Evolutionary conservation across 2,113 vertebrate species (phyloP).

Genomic region (Empidonax traillii): DNA sequence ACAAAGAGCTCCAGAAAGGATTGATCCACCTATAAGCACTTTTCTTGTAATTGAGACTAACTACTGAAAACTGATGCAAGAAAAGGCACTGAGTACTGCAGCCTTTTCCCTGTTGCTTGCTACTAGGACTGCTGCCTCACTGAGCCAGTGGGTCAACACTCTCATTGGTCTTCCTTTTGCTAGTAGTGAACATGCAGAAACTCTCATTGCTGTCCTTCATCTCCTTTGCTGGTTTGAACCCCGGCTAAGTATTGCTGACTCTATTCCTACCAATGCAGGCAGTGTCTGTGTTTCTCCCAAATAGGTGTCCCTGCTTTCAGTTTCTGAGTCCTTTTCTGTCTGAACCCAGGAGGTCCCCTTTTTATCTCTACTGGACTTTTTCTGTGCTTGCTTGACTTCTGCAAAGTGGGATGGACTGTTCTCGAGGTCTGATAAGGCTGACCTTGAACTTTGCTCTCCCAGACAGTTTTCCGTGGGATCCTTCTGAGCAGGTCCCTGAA

Average conservation of each 20-base stretch:
- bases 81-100: background rate
- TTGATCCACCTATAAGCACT: background rate
- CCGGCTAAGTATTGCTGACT: background rate
- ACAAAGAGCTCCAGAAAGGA: background rate
- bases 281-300: background rate
- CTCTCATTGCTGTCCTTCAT: background rate
- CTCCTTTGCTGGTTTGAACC: background rate
- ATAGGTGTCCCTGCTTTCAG: background rate
- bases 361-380: background rate
- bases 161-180: background rate
- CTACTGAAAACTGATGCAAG: background rate
- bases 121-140: background rate
- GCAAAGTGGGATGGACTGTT: background rate
- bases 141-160: background rate
- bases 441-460: background rate
- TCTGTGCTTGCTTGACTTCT: background rate
- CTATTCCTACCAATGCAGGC: background rate
- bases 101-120: background rate
- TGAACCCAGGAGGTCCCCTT: background rate
- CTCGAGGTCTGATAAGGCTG: background rate
- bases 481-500: background rate
- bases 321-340: background rate
- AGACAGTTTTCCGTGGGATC: background rate
- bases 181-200: background rate
- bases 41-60: background rate